Percentiles rank a stretch among this genome's conserved stretches.
phyloP scores from a whole-genome alignment of 2,113 vertebrate species.

The Sialia sialis region DNA sequence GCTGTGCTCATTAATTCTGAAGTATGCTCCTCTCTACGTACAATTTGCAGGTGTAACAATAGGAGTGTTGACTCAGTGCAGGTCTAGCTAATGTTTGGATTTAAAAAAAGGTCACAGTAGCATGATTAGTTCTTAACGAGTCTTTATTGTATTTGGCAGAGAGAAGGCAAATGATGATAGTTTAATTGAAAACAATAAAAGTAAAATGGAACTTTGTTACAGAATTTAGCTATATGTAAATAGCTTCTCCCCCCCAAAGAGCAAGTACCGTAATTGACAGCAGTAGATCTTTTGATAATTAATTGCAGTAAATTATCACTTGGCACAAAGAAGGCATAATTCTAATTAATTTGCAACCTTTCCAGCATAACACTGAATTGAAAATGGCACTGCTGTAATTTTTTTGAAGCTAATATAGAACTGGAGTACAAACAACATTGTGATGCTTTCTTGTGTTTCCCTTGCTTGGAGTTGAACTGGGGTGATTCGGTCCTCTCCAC shows the following conservation, averaged over 20 bases:
- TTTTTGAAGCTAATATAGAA: constrained; percentile 59
- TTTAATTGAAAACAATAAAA: constrained; percentile 77
- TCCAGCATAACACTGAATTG: constrained; percentile 74
- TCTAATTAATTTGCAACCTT: constrained; percentile 83
- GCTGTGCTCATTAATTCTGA: constrained; percentile 84
- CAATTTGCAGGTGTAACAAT: constrained; percentile 80
- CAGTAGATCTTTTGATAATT: constrained; percentile 82
- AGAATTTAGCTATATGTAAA: constrained; percentile 66
- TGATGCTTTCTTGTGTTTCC: constrained; percentile 25
- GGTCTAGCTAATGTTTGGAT: constrained; percentile 70
- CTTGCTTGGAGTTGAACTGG: not conserved
- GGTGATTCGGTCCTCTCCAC: not conserved
- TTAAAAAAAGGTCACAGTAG: constrained; percentile 73
- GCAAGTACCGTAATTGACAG: constrained; percentile 76
- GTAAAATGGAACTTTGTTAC: constrained; percentile 73
- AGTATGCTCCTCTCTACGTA: constrained; percentile 66
- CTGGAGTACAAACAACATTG: constrained; percentile 11
- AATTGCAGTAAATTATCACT: constrained; percentile 85
- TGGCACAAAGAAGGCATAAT: constrained; percentile 82
- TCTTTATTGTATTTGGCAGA: constrained; percentile 74
- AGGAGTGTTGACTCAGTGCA: constrained; percentile 71
- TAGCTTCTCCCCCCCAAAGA: constrained; percentile 68
- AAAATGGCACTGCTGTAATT: constrained; percentile 67
- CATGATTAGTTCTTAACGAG: constrained; percentile 70
- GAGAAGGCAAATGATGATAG: constrained; percentile 74